A percentile compares a stretch with the other conserved stretches of the same genome.
These are phyloP conservation scores for Pseudorhiza aurosa DNA, from an alignment of 30 jellyfish, hydroid and myxozoan species.

Conservation along the genomic window DNA sequence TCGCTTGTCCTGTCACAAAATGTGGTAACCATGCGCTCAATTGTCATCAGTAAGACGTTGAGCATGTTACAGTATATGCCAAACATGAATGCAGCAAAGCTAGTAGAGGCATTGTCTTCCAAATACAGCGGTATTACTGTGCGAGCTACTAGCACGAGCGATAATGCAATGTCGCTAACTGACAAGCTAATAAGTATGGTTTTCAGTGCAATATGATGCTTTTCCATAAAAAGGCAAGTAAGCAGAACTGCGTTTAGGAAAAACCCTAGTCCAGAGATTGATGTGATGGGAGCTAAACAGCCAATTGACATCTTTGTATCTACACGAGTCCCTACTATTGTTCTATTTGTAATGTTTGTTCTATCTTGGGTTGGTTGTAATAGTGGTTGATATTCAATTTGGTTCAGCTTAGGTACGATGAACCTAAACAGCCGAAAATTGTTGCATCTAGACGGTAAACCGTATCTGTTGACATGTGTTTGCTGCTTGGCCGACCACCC, in stretches of 20 bases:
- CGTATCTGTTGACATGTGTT: no score
- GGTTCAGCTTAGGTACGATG: no score
- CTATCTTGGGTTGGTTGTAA: no score
- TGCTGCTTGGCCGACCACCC: no score
- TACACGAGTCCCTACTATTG: not conserved
- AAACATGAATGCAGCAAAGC: conserved; percentile 49
- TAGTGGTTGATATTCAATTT: not conserved
- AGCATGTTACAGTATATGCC: conserved; percentile 38
- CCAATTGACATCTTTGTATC: not conserved
- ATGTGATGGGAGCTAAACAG: conserved; percentile 36
- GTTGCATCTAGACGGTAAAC: no score
- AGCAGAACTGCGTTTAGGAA: conserved; percentile 27
- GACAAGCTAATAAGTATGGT: conserved; percentile 20
- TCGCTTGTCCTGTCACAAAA: not conserved
- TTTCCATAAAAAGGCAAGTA: conserved; percentile 4
- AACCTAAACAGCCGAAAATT: no score
- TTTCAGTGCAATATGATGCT: conserved; percentile 4
- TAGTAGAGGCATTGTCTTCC: conserved; percentile 46
- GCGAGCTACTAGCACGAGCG: conserved; percentile 23
- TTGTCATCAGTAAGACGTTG: conserved; percentile 22
- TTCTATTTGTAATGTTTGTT: no score
- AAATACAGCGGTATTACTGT: conserved; percentile 23
- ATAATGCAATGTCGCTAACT: conserved; percentile 40
- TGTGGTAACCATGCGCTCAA: conserved; percentile 19
- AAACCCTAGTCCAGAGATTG: conserved; percentile 25